Percentiles rank a stretch among this genome's conserved stretches.
Conservation (phyloP, 2,113 vertebrate genomes). For the Morphnarchus princeps region DNA sequence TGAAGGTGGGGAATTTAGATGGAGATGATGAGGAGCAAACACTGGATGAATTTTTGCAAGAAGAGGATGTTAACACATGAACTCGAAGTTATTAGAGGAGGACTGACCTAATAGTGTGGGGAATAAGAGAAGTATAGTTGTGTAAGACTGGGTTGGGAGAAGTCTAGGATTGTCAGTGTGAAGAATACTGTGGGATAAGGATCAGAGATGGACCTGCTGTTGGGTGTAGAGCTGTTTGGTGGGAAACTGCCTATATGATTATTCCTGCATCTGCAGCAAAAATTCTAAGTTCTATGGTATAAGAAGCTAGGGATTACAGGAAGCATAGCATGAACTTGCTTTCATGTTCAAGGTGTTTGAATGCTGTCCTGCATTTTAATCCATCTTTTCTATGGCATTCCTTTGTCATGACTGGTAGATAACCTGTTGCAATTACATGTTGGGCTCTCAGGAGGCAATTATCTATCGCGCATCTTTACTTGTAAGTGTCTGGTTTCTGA, state of each 20-base stretch:
- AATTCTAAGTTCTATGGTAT: not conserved
- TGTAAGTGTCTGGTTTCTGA: not conserved
- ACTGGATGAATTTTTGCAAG: not conserved
- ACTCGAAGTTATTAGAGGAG: not conserved
- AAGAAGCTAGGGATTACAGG: not conserved
- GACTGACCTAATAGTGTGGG: not conserved
- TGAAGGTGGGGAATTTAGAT: not conserved
- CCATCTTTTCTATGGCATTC: not conserved
- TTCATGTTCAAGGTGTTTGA: not conserved
- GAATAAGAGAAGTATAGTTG: not conserved
- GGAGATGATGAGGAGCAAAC: not conserved
- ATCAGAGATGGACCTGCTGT: not conserved
- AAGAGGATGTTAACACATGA: not conserved
- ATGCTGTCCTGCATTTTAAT: not conserved
- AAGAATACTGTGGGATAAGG: not conserved
- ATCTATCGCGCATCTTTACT: not conserved
- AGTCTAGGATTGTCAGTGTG: not conserved
- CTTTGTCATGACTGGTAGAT: not conserved
- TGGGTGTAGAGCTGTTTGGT: not conserved
- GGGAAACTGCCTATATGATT: not conserved
- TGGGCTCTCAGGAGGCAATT: not conserved
- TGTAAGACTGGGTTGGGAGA: no score
- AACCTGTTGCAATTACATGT: not conserved
- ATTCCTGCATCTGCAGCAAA: not conserved
- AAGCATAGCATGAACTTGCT: not conserved